Conservation (phyloP, 2,888 invertebrate species). For the Cerceris rybyensis region DNA sequence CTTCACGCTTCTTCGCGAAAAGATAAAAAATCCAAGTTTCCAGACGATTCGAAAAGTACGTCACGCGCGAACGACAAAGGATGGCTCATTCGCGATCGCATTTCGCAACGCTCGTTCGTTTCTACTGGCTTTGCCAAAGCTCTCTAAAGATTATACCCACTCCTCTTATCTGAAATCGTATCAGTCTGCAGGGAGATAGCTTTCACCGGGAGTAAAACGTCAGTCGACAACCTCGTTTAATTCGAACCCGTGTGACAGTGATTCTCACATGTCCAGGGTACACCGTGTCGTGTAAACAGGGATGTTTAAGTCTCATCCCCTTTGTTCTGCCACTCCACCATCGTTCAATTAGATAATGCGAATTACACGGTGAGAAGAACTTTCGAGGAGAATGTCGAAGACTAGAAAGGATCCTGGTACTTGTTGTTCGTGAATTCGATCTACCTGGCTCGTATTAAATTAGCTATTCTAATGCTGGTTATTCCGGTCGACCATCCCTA, state of each 20-base stretch:
- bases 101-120: not conserved
- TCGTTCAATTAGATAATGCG: constrained; percentile 66
- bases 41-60: too few species aligned
- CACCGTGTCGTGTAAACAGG: not conserved
- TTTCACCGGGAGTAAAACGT: not conserved
- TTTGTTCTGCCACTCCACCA: constrained; percentile 15
- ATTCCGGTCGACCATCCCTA: constrained; percentile 21
- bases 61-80: too few species aligned
- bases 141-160: constrained; percentile 57
- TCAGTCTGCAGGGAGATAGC: constrained; percentile 57
- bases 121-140: constrained; percentile 6
- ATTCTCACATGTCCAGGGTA: not conserved
- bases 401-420: not conserved
- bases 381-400: constrained; percentile 5
- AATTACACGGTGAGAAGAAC: constrained; percentile 38
- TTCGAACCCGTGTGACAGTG: constrained; percentile 50
- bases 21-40: too few species aligned
- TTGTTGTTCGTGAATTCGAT: not conserved
- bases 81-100: too few species aligned
- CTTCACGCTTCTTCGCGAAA: too few species aligned
- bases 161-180: constrained; percentile 47
- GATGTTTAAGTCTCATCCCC: not conserved
- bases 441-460: constrained; percentile 20
- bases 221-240: constrained; percentile 49
- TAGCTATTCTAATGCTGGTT: constrained; percentile 19